Percentiles rank a stretch among this genome's conserved stretches.
These are phyloP conservation scores for Aspiorhynchus laticeps DNA, from an alignment of 2,113 vertebrate species.

Conservation along the genomic window DNA sequence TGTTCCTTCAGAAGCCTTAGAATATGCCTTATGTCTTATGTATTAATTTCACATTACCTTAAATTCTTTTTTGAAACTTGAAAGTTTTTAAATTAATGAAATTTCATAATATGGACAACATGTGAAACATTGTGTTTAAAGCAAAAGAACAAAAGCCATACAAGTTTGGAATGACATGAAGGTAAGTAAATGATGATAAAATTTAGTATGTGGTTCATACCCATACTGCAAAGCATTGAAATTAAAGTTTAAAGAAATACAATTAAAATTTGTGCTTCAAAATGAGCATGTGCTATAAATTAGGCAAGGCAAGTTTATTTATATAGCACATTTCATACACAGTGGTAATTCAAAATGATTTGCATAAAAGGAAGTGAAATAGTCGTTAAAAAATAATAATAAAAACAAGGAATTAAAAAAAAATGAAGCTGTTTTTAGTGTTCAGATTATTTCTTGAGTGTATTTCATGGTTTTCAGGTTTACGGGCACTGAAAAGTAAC, in stretches of 20 bases:
- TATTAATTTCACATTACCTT: not conserved
- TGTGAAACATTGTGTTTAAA: not conserved
- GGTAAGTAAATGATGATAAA: not conserved
- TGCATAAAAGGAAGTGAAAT: no score
- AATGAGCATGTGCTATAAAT: not conserved
- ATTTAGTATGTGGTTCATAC: not conserved
- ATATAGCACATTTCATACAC: no score
- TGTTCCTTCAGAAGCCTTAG: not conserved
- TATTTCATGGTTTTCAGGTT: constrained; percentile 17
- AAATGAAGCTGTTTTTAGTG: not conserved
- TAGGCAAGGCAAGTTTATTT: no score
- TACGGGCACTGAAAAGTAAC: constrained; percentile 16
- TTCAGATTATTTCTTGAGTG: not conserved
- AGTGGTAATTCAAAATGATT: no score
- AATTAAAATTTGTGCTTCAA: not conserved
- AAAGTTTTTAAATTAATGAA: not conserved
- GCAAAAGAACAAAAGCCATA: not conserved
- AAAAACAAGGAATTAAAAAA: no score
- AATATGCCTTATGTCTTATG: not conserved
- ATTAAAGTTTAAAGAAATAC: no score
- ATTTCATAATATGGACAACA: not conserved
- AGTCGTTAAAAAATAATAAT: no score
- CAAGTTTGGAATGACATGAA: not conserved
- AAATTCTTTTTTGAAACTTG: not conserved
- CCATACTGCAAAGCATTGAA: not conserved